These are phyloP conservation scores for Oligia latruncula DNA, from an alignment of 2,888 invertebrate species.

Conservation along the genomic window DNA sequence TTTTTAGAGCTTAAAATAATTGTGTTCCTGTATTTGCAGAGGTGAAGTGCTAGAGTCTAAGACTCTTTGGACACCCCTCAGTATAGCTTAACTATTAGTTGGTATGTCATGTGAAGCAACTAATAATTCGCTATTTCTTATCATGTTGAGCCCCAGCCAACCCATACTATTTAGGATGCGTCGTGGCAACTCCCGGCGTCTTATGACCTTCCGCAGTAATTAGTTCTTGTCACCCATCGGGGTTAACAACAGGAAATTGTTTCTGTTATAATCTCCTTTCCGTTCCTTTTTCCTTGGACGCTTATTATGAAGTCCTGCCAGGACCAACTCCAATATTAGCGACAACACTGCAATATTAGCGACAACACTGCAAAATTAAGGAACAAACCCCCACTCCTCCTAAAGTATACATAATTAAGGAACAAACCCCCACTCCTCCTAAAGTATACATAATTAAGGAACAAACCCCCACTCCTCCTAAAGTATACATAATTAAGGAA, in stretches of 20 bases:
- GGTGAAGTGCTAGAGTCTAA: background rate
- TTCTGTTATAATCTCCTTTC: slow-evolving; percentile 28
- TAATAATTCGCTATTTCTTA: background rate
- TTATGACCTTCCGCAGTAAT: slow-evolving; percentile 14
- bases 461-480: too few relatives aligned
- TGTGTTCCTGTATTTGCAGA: background rate
- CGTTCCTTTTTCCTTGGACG: background rate
- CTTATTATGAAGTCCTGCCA: slow-evolving; percentile 5
- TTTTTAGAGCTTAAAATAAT: background rate
- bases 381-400: too few relatives aligned
- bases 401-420: too few relatives aligned
- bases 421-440: too few relatives aligned
- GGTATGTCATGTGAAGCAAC: background rate
- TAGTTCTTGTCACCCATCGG: slow-evolving; percentile 20
- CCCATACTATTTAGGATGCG: slow-evolving; percentile 1
- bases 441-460: too few relatives aligned
- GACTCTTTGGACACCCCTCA: background rate
- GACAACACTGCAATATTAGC: background rate
- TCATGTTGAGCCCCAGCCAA: background rate
- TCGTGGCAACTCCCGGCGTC: background rate
- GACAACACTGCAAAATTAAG: background rate
- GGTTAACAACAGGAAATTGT: slow-evolving; percentile 17
- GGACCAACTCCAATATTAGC: background rate
- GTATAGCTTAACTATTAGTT: background rate
- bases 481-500: too few relatives aligned